Base-by-base conservation (phyloP, 2,888 invertebrate species). In the Clunio marinus region DNA sequence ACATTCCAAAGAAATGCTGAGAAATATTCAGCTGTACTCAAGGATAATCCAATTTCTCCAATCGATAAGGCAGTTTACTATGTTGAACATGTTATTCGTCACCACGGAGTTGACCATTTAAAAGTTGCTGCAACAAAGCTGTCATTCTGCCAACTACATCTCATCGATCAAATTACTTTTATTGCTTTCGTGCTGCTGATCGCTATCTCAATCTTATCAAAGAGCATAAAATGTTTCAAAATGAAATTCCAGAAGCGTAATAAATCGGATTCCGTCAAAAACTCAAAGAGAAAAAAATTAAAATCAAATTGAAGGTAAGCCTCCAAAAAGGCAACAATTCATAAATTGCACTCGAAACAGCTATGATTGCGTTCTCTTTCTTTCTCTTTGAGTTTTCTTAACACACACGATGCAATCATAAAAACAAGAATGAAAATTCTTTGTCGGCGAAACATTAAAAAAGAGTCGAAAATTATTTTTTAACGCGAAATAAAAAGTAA, bases 81-180 rank as follows among this genome's bases (percentile, higher is more conserved):
- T 70, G 77, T 80, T 58, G 76, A 79, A 45, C 72, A 78, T 69
- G 74, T 79, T 17, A 62, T 80, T 41, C 70, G 73, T 20, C 75
- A 76, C 0, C 72, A 73, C 0, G 79, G 79, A 1, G 76, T 76
- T 0, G 72, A 73, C 17, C 76, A 76, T 71, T 74, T 80, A 0
- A 76, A 77, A 65, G 75, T 78, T 0, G 74, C 75, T 46, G 76
- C 77, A 28, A 75, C 76, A 41, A 71, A 75, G 10, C 71, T 78
- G 10, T 75, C 75, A 63, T 78, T 77, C 71, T 75, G 76, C 72
- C 74, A 75, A 28, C 70, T 74, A 3, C 76, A 77, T 69, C 73
- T 77, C 1, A 72, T 79, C 13, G 78, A 78, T 73, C 78, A 78
- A 10, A 27, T 62, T 2, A 75, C 76, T 20, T 75, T 79, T 69